Conservation (phyloP, 2,888 invertebrate species). For the Drosophila neutralis region DNA sequence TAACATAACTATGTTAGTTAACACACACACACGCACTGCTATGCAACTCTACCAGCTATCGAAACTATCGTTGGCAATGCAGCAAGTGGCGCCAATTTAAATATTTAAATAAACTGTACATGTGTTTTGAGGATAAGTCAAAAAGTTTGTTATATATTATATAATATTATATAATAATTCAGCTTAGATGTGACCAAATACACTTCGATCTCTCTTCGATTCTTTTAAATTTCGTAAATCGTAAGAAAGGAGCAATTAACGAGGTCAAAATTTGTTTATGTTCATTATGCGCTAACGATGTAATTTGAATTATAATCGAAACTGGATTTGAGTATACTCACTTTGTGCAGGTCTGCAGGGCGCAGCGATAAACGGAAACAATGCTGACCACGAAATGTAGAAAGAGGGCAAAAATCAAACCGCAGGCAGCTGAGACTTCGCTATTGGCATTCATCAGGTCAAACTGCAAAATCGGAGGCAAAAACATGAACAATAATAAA, state of each 20-base stretch:
- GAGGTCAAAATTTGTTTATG: background rate
- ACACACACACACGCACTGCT: background rate
- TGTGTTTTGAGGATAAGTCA: background rate
- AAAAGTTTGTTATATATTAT: no score
- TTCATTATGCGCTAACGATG: background rate
- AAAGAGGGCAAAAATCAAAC: slow-evolving; percentile 82
- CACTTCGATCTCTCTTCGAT: background rate
- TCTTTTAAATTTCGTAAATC: background rate
- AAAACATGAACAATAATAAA: slow-evolving; percentile 7
- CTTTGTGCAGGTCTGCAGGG: slow-evolving; percentile 83
- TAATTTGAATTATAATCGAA: background rate
- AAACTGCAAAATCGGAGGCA: slow-evolving; percentile 65
- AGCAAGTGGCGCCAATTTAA: background rate
- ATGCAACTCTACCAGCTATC: background rate
- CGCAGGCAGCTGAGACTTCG: slow-evolving; percentile 83
- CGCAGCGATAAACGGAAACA: slow-evolving; percentile 84
- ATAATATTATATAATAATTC: background rate
- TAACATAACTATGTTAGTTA: background rate
- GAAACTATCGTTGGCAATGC: background rate
- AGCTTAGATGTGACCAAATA: background rate
- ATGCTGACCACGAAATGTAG: slow-evolving; percentile 84
- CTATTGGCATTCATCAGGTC: slow-evolving; percentile 79
- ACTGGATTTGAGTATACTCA: slow-evolving; percentile 63
- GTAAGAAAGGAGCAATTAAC: background rate
- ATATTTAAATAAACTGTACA: background rate